These are phyloP conservation scores for Ips typographus DNA, from an alignment of 1,140 invertebrate genomes.

Conservation along the genomic window DNA sequence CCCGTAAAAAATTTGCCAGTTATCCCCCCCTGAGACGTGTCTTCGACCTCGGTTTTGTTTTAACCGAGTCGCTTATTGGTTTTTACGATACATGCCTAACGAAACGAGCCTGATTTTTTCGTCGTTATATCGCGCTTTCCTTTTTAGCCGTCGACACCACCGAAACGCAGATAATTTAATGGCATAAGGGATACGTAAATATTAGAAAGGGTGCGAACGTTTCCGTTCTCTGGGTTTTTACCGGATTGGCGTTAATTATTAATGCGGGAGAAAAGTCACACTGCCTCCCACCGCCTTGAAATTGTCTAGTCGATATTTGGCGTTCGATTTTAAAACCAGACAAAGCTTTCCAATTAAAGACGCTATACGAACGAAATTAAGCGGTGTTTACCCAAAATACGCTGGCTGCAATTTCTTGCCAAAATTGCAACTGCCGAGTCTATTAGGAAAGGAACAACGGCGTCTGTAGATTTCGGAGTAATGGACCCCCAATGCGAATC, in stretches of 20 bases:
- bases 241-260: no score
- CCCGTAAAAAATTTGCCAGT: background rate
- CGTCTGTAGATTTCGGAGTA: slow-evolving; percentile 46
- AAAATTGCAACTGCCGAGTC: slow-evolving; percentile 41
- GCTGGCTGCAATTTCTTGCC: slow-evolving; percentile 42
- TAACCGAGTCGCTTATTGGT: slow-evolving; percentile 43
- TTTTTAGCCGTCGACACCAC: slow-evolving; percentile 28
- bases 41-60: slow-evolving; percentile 40
- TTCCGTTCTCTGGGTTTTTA: background rate
- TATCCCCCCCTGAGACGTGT: slow-evolving; percentile 3
- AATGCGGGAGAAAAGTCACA: no score
- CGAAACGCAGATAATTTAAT: slow-evolving; percentile 29
- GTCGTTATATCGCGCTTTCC: slow-evolving; percentile 34
- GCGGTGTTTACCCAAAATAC: slow-evolving; percentile 43
- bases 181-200: slow-evolving; percentile 28
- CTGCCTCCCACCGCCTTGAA: background rate
- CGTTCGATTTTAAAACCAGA: slow-evolving; percentile 27
- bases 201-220: slow-evolving; percentile 15
- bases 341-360: slow-evolving; percentile 38
- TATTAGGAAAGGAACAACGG: slow-evolving; percentile 43
- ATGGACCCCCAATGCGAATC: slow-evolving; percentile 53
- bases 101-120: slow-evolving; percentile 41
- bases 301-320: slow-evolving; percentile 2
- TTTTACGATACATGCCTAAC: slow-evolving; percentile 43
- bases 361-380: slow-evolving; percentile 37